These are phyloP conservation scores for Steinernema feltiae DNA, from an alignment of 1,140 invertebrate genomes.

Conservation along the genomic window DNA sequence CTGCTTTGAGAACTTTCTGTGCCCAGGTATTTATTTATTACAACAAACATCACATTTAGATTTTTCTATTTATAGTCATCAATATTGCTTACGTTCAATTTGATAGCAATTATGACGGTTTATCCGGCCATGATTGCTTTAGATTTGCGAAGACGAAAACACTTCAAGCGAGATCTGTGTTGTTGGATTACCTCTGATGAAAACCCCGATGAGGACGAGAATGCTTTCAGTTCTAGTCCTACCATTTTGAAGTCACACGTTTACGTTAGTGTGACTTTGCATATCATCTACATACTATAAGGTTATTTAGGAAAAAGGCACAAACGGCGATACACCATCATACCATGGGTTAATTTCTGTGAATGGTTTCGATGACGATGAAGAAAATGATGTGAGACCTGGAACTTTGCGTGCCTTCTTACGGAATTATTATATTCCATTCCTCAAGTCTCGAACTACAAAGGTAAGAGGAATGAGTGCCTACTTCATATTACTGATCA, in stretches of 20 bases:
- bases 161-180: neutral
- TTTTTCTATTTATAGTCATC: conserved; percentile 66
- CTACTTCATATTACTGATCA: conserved; percentile 38
- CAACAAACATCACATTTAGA: neutral
- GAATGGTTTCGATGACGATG: conserved; percentile 18
- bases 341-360: neutral
- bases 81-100: conserved; percentile 79
- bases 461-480: conserved; percentile 68
- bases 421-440: conserved; percentile 60
- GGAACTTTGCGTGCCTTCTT: conserved; percentile 59
- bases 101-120: conserved; percentile 76
- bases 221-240: neutral
- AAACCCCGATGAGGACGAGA: neutral
- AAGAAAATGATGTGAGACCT: conserved; percentile 19
- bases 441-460: conserved; percentile 63
- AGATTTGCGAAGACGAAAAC: conserved; percentile 72
- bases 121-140: conserved; percentile 87
- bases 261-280: neutral
- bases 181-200: neutral
- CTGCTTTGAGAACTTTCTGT: conserved; percentile 81
- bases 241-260: neutral
- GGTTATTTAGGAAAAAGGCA: neutral
- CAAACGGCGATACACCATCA: neutral
- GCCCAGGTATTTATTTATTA: conserved; percentile 67
- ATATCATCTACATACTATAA: neutral